phyloP scores from a whole-genome alignment of 1,140 invertebrate genomes.

The Euura saliciscinereae region DNA sequence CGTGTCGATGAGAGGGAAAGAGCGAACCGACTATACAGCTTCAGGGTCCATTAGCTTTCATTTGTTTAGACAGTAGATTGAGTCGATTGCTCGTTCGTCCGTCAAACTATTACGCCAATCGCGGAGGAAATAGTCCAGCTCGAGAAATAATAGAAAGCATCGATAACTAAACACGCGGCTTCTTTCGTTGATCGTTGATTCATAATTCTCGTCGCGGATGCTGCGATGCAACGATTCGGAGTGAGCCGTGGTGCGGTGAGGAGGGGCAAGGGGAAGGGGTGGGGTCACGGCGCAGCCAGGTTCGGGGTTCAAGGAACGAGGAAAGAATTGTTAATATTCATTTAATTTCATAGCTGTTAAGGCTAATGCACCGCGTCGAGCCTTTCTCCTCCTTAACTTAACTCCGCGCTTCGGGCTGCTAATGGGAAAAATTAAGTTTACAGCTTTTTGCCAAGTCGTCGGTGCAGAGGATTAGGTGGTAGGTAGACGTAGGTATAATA shows the following conservation, averaged over 20 bases:
- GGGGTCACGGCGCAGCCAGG: background rate
- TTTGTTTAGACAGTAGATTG: conserved; percentile 2
- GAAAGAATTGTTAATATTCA: conserved; percentile 30
- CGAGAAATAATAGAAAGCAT: too few species aligned
- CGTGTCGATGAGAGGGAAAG: background rate
- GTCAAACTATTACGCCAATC: conserved; percentile 2
- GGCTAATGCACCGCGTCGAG: conserved; percentile 18
- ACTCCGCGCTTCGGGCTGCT: background rate
- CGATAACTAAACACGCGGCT: too few species aligned
- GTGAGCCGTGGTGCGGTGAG: too few species aligned
- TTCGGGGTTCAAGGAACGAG: background rate
- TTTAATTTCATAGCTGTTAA: conserved; percentile 38
- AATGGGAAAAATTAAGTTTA: conserved; percentile 28
- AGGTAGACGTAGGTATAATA: too few species aligned
- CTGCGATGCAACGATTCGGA: too few species aligned
- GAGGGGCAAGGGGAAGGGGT: too few species aligned
- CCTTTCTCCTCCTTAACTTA: conserved; percentile 17
- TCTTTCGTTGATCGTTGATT: background rate
- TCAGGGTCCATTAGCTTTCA: conserved; percentile 1
- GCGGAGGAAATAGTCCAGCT: background rate
- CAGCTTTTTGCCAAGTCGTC: conserved; percentile 25
- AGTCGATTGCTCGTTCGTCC: background rate
- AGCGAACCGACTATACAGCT: background rate
- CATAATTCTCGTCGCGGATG: too few species aligned
- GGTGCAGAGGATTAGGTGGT: conserved; percentile 20